These are phyloP conservation scores for Synaphobranchus kaupii DNA, from an alignment of 2,797 vertebrate species.

Conservation along the genomic window DNA sequence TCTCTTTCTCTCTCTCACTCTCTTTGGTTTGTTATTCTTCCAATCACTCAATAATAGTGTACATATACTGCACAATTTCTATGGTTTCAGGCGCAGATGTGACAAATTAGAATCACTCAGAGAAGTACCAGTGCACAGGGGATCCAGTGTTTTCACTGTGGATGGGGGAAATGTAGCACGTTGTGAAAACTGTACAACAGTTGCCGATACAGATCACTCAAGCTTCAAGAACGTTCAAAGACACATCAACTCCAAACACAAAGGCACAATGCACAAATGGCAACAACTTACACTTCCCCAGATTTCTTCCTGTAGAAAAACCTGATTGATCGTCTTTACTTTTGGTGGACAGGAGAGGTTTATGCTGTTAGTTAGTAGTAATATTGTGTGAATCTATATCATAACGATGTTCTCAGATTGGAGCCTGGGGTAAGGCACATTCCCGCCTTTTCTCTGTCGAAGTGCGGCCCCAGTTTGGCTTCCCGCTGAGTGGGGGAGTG, in stretches of 20 bases:
- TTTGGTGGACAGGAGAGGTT: background rate
- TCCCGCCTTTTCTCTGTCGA: background rate
- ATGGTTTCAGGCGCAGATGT: slow-evolving; percentile 36
- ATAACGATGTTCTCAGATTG: background rate
- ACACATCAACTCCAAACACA: background rate
- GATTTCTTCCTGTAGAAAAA: background rate
- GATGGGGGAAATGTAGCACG: background rate
- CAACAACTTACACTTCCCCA: background rate
- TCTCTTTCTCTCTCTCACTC: background rate
- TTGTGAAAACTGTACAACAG: background rate
- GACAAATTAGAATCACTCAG: slow-evolving; percentile 14
- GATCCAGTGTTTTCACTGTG: background rate
- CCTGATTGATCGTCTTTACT: background rate
- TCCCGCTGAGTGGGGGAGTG: background rate
- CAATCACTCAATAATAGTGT: slow-evolving; percentile 35
- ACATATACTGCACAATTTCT: background rate
- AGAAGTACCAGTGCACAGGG: slow-evolving; percentile 19
- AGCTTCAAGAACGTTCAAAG: background rate
- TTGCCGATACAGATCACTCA: background rate
- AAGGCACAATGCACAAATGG: background rate
- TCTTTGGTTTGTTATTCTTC: slow-evolving; percentile 31
- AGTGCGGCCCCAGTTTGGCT: background rate
- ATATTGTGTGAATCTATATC: background rate
- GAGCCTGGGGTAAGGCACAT: background rate
- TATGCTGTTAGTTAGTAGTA: background rate